Base-by-base conservation (phyloP, 2,797 vertebrate genomes). In the Muscicapa comitata region DNA sequence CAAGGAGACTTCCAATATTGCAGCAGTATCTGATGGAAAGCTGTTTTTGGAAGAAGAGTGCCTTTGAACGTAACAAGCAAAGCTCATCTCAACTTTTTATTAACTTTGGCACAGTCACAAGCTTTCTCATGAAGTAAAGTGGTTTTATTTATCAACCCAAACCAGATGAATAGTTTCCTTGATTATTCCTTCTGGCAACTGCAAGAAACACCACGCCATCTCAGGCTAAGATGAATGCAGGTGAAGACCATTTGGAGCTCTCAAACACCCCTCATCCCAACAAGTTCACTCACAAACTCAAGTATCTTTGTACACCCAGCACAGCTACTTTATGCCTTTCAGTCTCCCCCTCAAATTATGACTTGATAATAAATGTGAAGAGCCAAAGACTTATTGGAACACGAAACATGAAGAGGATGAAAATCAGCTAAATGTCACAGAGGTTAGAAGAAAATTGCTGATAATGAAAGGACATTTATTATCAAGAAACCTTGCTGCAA, bases 21-120 rank as follows among this genome's bases (percentile, higher is more conserved):
- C 35, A 75, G 62, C 40, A 47, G 51, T 62, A 84, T 93, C 90
- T 88, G 87, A 96, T 21, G 43, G 76, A 95, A 95, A 93, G 80
- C 94, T 94, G 77, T 45, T 93, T 42, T 33, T 68, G 80, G 63
- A 95, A 88, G 76, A 42, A 76, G 33, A 76, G 17, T 0, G 55
- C 70, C 91, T 95, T 94, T 95, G 95, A 97, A 95, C 70, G 1
- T 66, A 87, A 83, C 76, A 78, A 92, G 70, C 62, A 63, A 94
- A 93, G 93, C 73, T 96, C 91, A 96, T 87, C 93, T 92, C 59
- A 45, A 58, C 38, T 75, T 88, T 96, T 96, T 95, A 95, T 96
- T 95, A 96, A 81, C 58, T 86, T 53, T 95, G 96, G 95, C 94
- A 89, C 47, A 59, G 59, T 63, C 86, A 76, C 88, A 94, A 92